A percentile compares a stretch with the other conserved stretches of the same genome.
Conservation (phyloP, 64 coral and sea anemone genomes). For the Astreopora myriophthalma region DNA sequence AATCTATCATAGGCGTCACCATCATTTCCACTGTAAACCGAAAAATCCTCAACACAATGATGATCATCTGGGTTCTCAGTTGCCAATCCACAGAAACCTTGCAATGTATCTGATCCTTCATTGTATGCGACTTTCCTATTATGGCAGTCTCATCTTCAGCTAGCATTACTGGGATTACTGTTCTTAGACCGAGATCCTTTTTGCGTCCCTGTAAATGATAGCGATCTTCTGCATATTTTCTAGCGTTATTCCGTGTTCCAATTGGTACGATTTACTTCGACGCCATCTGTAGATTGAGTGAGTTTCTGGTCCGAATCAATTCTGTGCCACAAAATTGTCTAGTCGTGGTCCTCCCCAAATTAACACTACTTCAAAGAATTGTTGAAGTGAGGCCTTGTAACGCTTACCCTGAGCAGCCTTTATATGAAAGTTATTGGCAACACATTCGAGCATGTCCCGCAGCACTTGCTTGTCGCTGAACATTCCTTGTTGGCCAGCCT, state of each 20-base stretch:
- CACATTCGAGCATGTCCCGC: background rate
- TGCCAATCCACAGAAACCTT: background rate
- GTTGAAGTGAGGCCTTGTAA: slow-evolving; percentile 5
- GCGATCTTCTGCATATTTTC: background rate
- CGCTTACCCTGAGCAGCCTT: slow-evolving; percentile 20
- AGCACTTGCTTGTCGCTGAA: background rate
- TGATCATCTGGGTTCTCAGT: background rate
- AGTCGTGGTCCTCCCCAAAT: slow-evolving; percentile 6
- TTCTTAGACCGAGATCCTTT: background rate
- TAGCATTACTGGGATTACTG: slow-evolving; percentile 5
- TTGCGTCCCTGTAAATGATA: background rate
- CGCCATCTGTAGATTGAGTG: background rate
- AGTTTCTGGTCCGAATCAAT: background rate
- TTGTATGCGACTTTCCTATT: background rate
- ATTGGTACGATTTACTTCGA: background rate
- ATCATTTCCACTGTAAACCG: background rate
- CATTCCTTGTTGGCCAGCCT: background rate
- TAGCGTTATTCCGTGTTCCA: slow-evolving; percentile 10
- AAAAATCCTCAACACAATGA: background rate
- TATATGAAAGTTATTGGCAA: slow-evolving; percentile 17
- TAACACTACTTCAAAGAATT: slow-evolving; percentile 35
- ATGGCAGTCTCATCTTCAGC: slow-evolving; percentile 33
- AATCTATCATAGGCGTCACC: background rate
- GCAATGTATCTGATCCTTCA: background rate
- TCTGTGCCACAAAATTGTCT: background rate